These are phyloP conservation scores for Sinohyriopsis cumingii DNA, from an alignment of 2,888 invertebrate genomes.

Conservation along the genomic window DNA sequence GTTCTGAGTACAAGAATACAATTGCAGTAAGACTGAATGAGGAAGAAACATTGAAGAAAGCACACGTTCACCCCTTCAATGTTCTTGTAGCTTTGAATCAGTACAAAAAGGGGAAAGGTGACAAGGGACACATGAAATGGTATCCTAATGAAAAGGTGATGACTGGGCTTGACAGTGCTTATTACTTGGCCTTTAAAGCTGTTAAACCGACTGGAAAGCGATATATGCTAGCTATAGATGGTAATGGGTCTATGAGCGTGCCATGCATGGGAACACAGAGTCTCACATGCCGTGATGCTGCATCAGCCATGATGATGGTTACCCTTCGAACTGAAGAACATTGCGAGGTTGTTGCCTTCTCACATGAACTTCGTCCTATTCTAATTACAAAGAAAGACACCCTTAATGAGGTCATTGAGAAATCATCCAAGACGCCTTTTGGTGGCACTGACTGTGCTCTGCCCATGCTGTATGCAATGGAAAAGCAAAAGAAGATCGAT, in stretches of 20 bases:
- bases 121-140: conserved; percentile 69
- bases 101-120: conserved; percentile 65
- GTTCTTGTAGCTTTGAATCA: conserved; percentile 65
- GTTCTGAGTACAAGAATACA: conserved; percentile 27
- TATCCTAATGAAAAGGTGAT: conserved; percentile 43
- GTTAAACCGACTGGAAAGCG: conserved; percentile 75
- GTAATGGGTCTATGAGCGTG: conserved; percentile 73
- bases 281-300: conserved; percentile 75
- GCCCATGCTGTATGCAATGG: conserved; percentile 77
- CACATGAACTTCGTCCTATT: conserved; percentile 33
- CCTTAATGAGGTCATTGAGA: conserved; percentile 37
- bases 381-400: conserved; percentile 33
- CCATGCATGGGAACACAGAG: conserved; percentile 54
- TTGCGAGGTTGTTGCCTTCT: conserved; percentile 55
- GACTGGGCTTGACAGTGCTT: conserved; percentile 63
- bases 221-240: conserved; percentile 77
- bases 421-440: conserved; percentile 33
- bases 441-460: conserved; percentile 58
- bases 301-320: conserved; percentile 73
- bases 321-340: conserved; percentile 61
- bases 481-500: conserved; percentile 78
- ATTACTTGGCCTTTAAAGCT: conserved; percentile 70
- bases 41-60: conserved; percentile 44
- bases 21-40: conserved; percentile 55
- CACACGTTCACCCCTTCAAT: conserved; percentile 69